These are phyloP conservation scores for Helicoverpa armigera DNA, from an alignment of 1,140 invertebrate species.

Conservation along the genomic window DNA sequence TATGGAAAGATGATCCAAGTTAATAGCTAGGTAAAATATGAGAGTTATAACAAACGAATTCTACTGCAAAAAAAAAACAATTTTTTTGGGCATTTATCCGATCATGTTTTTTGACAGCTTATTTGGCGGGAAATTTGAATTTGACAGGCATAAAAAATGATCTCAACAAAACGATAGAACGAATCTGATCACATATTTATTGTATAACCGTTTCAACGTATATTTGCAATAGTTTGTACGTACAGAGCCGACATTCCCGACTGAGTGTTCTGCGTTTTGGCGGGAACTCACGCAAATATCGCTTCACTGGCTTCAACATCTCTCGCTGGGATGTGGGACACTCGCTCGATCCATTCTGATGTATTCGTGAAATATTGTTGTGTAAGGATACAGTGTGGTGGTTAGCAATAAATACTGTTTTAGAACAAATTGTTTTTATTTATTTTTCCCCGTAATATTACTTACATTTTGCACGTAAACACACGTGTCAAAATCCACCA, in stretches of 20 bases:
- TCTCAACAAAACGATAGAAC: constrained; percentile 41
- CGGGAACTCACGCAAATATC: constrained; percentile 70
- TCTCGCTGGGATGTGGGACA: constrained; percentile 59
- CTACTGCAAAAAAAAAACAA: neutral
- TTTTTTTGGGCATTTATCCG: constrained; percentile 33
- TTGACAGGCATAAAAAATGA: constrained; percentile 13
- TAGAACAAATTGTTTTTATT: constrained; percentile 53
- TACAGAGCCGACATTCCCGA: constrained; percentile 68
- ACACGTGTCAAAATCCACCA: too few species aligned
- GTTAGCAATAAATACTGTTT: constrained; percentile 73
- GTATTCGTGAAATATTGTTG: constrained; percentile 47
- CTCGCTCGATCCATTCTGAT: constrained; percentile 57
- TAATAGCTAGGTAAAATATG: neutral
- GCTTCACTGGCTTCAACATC: constrained; percentile 72
- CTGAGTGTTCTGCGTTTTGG: constrained; percentile 58
- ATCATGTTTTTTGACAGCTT: constrained; percentile 8
- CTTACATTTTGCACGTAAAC: neutral
- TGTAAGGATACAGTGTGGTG: constrained; percentile 79
- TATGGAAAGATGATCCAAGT: neutral
- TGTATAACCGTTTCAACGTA: constrained; percentile 52
- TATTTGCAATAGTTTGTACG: constrained; percentile 55
- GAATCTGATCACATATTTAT: constrained; percentile 43
- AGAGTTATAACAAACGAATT: neutral
- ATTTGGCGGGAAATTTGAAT: neutral
- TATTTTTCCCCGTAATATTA: neutral